A percentile compares a stretch with the other conserved stretches of the same genome.
Conservation (phyloP, 2,797 vertebrate genomes). For the Amblyopsis hoosieri region DNA sequence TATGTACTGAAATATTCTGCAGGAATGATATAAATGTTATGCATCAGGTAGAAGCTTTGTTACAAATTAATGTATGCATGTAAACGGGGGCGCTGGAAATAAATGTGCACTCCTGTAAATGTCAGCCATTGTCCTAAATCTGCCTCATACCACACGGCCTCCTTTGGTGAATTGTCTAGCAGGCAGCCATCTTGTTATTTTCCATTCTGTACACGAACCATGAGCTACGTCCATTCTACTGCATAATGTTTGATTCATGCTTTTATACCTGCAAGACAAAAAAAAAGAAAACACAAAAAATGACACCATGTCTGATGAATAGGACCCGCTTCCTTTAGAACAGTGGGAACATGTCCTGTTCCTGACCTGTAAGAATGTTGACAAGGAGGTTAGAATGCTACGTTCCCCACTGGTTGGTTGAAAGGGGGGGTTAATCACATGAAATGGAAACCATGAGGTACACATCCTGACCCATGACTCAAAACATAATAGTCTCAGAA, state of each 20-base stretch:
- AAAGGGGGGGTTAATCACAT: conserved; percentile 22
- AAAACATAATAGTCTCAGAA: conserved; percentile 13
- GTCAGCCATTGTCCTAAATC: background rate
- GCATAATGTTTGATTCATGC: conserved; percentile 3
- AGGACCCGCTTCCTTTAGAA: conserved; percentile 23
- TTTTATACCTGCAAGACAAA: conserved; percentile 1
- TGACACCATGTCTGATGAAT: conserved; percentile 3
- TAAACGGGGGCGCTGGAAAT: no score
- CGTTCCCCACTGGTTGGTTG: background rate
- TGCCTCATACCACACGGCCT: no score
- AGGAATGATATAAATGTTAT: no score
- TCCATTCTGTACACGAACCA: background rate
- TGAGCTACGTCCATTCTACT: background rate
- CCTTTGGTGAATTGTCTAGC: no score
- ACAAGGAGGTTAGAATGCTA: conserved; percentile 18
- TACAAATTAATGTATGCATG: no score
- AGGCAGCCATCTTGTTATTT: conserved; percentile 6
- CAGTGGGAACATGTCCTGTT: conserved; percentile 10
- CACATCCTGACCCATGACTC: conserved; percentile 11
- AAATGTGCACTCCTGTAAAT: no score
- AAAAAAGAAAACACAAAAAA: background rate
- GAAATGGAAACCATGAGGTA: conserved; percentile 28
- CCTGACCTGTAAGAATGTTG: conserved; percentile 9
- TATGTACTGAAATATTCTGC: no score
- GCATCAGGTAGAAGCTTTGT: no score